A percentile compares a stretch with the other conserved stretches of the same genome.
These are phyloP conservation scores for Gibbula magus DNA, from an alignment of 2,888 invertebrate species.

Conservation along the genomic window DNA sequence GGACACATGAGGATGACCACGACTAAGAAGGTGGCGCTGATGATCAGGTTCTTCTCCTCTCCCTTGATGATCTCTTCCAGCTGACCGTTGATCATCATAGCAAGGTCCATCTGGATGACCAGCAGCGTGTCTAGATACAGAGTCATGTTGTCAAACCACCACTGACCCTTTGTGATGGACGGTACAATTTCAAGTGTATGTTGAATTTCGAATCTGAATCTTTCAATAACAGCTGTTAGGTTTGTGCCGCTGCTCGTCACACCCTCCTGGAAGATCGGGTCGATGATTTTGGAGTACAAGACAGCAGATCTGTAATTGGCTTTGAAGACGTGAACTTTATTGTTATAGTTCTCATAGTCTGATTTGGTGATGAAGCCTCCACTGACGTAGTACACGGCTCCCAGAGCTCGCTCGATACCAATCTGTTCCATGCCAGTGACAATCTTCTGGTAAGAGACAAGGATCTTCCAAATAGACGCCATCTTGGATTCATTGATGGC, in stretches of 20 bases:
- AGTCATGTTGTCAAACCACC: slow-evolving; percentile 89
- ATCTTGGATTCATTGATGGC: slow-evolving; percentile 62
- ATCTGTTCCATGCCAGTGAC: slow-evolving; percentile 90
- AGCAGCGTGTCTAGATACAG: slow-evolving; percentile 87
- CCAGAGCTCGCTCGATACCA: slow-evolving; percentile 89
- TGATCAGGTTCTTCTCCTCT: slow-evolving; percentile 76
- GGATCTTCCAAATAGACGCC: slow-evolving; percentile 66
- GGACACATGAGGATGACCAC: slow-evolving; percentile 65
- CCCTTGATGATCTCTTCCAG: slow-evolving; percentile 46
- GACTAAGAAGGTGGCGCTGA: slow-evolving; percentile 79
- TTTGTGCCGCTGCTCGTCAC: slow-evolving; percentile 79
- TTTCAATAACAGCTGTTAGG: slow-evolving; percentile 80
- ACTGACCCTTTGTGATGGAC: slow-evolving; percentile 75
- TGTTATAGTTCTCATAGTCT: slow-evolving; percentile 86
- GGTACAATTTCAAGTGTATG: slow-evolving; percentile 32
- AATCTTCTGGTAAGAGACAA: slow-evolving; percentile 91
- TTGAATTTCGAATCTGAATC: slow-evolving; percentile 79
- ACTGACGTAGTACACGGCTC: slow-evolving; percentile 90
- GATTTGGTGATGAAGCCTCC: slow-evolving; percentile 82
- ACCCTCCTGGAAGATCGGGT: slow-evolving; percentile 81
- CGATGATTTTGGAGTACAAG: slow-evolving; percentile 87
- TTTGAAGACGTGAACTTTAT: slow-evolving; percentile 87
- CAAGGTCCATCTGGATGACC: slow-evolving; percentile 80
- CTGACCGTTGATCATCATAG: slow-evolving; percentile 45
- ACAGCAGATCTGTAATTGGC: slow-evolving; percentile 88